Evolutionary conservation across 2,113 vertebrate species (phyloP).

Genomic region (Petrocephalus microphthalmus): DNA sequence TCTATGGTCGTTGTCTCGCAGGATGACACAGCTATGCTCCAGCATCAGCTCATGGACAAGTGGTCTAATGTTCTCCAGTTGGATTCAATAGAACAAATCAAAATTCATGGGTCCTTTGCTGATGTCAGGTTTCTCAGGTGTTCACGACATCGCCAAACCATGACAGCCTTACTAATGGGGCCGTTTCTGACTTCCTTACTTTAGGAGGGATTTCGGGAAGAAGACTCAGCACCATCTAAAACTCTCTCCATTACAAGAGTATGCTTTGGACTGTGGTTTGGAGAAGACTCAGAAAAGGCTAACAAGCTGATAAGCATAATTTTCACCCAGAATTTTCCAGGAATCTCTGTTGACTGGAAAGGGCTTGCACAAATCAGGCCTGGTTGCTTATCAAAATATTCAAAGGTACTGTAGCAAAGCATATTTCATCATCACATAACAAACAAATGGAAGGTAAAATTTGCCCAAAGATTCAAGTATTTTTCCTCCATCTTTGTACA

Average conservation of each 20-base stretch:
- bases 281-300: not conserved
- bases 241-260: not conserved
- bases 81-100: not conserved
- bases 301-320: not conserved
- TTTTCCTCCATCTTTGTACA: not conserved
- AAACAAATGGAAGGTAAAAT: not conserved
- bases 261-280: not conserved
- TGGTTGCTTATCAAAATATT: not conserved
- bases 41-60: too few species aligned
- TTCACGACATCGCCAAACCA: not conserved
- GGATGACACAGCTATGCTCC: not conserved
- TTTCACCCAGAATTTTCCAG: not conserved
- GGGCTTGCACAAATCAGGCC: not conserved
- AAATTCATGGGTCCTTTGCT: not conserved
- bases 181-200: not conserved
- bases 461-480: not conserved
- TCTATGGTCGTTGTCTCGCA: not conserved
- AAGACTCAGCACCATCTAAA: not conserved
- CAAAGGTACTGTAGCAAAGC: not conserved
- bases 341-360: not conserved
- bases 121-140: not conserved
- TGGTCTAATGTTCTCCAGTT: not conserved
- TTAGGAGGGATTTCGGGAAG: not conserved
- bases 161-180: not conserved
- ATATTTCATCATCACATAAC: not conserved